These are phyloP conservation scores for Chironomus riparius DNA, from an alignment of 2,888 invertebrate species.

Conservation along the genomic window DNA sequence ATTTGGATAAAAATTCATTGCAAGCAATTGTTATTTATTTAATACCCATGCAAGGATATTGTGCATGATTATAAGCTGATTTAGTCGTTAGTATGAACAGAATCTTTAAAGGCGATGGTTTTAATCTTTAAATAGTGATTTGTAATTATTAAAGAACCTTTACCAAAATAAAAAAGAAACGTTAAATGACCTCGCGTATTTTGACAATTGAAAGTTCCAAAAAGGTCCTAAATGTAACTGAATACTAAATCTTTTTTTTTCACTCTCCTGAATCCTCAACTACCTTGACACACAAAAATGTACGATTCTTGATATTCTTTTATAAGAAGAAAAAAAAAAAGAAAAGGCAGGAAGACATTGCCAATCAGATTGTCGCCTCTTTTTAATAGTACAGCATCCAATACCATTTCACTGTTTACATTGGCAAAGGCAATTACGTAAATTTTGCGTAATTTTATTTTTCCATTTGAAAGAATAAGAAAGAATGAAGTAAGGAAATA, in stretches of 20 bases:
- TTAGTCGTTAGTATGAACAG: too few relatives aligned
- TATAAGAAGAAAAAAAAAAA: not conserved
- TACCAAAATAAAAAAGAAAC: too few relatives aligned
- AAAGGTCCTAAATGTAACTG: not conserved
- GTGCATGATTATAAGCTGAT: too few relatives aligned
- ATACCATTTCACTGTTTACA: not conserved
- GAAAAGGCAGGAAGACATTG: not conserved
- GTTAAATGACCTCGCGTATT: too few relatives aligned
- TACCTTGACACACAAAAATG: not conserved
- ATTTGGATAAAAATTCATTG: too few relatives aligned
- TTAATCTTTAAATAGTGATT: too few relatives aligned
- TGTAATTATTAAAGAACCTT: too few relatives aligned
- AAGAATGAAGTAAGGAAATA: not conserved
- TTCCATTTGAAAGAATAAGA: not conserved
- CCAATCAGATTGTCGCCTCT: not conserved
- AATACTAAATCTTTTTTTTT: not conserved
- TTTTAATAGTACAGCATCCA: not conserved
- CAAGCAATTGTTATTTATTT: too few relatives aligned
- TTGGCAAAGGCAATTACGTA: not conserved
- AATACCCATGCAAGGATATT: too few relatives aligned
- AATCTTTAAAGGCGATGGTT: too few relatives aligned
- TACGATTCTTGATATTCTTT: not conserved
- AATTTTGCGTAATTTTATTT: not conserved
- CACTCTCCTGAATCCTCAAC: not conserved
- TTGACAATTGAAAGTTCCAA: too few relatives aligned